phyloP scores from a whole-genome alignment of 1,140 invertebrate species.

The Drosophila prosaltans region DNA sequence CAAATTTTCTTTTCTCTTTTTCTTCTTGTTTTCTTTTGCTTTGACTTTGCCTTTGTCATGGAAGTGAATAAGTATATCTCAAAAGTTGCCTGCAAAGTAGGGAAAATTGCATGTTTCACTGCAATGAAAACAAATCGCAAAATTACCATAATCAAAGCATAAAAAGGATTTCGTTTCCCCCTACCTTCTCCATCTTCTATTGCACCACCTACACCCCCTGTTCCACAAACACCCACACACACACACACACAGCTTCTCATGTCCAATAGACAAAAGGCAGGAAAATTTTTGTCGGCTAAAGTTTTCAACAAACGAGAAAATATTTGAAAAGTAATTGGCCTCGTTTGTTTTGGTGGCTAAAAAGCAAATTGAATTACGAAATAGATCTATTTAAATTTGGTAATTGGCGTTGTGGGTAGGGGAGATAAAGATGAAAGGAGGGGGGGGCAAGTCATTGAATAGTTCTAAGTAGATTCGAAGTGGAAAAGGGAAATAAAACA shows the following conservation, averaged over 20 bases:
- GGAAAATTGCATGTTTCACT: conserved; percentile 71
- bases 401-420: conserved; percentile 39
- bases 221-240: neutral
- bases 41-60: conserved; percentile 48
- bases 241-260: conserved; percentile 23
- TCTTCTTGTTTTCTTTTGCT: conserved; percentile 28
- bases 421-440: no score
- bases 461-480: neutral
- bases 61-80: conserved; percentile 35
- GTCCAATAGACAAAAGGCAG: conserved; percentile 14
- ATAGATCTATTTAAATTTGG: conserved; percentile 61
- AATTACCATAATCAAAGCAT: conserved; percentile 75
- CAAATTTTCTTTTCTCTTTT: conserved; percentile 57
- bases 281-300: conserved; percentile 46
- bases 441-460: neutral
- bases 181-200: conserved; percentile 1
- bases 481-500: no score
- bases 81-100: conserved; percentile 14
- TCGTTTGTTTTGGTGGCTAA: conserved; percentile 55
- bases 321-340: conserved; percentile 68
- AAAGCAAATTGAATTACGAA: conserved; percentile 62
- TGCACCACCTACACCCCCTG: neutral
- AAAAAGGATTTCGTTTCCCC: conserved; percentile 56
- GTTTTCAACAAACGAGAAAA: conserved; percentile 54
- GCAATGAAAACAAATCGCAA: conserved; percentile 74